Base-by-base conservation (phyloP, 2,113 vertebrate species). In the Microcebus murinus region DNA sequence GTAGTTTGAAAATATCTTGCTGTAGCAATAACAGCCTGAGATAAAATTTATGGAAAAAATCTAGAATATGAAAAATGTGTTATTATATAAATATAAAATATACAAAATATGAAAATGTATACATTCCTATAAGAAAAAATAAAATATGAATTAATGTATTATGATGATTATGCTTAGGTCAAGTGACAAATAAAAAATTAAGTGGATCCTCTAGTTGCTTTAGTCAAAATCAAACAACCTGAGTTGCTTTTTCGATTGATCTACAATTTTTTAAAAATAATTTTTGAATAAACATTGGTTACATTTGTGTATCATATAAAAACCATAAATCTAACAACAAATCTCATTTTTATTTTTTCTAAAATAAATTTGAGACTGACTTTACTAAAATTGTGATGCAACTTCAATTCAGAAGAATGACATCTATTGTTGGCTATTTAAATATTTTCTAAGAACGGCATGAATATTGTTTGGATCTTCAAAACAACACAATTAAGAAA, bases 1-100 rank as follows among this genome's bases (percentile, higher is more conserved):
- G 87, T 93, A 95, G 82, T 81, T 93, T 87, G 81, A 95, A 86
- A 93, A 55, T 87, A 90, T 68, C 84, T 95, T 80, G 52, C 45
- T 97, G 65, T 90, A 81, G 52, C 97, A 95, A 93, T 48, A 97
- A 57, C 9, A 91, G 23, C 29, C 77, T 34, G 6, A 10, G 34
- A 25, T 95, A 87, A 87, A 27, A 39, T 83, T 20, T 77, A 57
- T 86, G 8, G 12, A 93, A 85, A 91, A 79, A 91, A 93, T 67
- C 6, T 76, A 57, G 50, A 81, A 13, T 89, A 8, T 59, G 18
- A 1, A 68, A 55, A 96, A 89, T 68, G 0, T 81, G 45, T n/a
- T 63, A 27, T 52, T 68, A 73, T 9, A 94, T 29, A 97, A 93
- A 88, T 68, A 71, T 27, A 4, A 95, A 90, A 67, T 15, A 88